Conservation (phyloP, 2,888 invertebrate genomes). For the Dascillus cervinus region DNA sequence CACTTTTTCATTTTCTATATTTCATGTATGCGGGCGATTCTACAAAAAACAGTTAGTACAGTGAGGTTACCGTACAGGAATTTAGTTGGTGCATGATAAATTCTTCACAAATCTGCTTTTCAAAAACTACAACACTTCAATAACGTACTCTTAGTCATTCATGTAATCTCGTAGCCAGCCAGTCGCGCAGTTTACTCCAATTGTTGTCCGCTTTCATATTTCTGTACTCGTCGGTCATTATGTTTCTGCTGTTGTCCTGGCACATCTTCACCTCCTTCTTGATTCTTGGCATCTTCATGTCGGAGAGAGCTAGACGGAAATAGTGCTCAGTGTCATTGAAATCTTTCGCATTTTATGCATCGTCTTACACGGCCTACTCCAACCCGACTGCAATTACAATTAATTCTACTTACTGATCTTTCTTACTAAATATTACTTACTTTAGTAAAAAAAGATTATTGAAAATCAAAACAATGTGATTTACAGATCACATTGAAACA, state of each 20-base stretch:
- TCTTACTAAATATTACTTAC: no score
- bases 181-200: constrained; percentile 48
- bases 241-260: constrained; percentile 42
- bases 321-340: constrained; percentile 54
- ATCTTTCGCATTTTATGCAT: constrained; percentile 42
- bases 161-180: constrained; percentile 57
- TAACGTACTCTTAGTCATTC: constrained; percentile 51
- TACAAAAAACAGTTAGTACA: no score
- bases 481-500: no score
- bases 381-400: constrained; percentile 67
- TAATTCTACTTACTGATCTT: no score
- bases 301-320: constrained; percentile 58
- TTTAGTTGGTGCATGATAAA: constrained; percentile 5
- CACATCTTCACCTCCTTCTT: constrained; percentile 46
- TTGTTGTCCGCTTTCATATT: constrained; percentile 35
- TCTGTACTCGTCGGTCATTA: constrained; percentile 40
- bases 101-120: constrained; percentile 13
- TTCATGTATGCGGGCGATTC: no score
- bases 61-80: no score
- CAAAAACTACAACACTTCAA: constrained; percentile 44
- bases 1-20: no score
- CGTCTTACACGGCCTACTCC: constrained; percentile 53
- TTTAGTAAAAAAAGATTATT: no score
- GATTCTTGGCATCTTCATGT: constrained; percentile 54
- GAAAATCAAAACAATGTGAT: no score